Percentiles rank a stretch among this genome's conserved stretches.
These are phyloP conservation scores for Drosophila lowei DNA, from an alignment of 1,140 invertebrate species.

Conservation along the genomic window DNA sequence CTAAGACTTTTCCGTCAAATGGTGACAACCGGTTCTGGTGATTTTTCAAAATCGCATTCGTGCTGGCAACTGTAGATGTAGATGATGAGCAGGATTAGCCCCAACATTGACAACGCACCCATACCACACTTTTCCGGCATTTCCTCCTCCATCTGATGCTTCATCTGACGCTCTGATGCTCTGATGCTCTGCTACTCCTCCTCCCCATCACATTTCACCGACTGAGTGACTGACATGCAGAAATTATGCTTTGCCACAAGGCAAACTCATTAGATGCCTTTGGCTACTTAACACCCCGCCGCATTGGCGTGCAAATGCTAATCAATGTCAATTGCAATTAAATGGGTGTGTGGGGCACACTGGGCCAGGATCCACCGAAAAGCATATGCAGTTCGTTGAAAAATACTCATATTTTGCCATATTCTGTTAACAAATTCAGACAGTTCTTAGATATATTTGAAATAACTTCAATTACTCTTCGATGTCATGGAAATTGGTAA, in stretches of 20 bases:
- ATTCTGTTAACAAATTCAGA: no score
- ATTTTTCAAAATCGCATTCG: slow-evolving; percentile 69
- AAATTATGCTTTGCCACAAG: slow-evolving; percentile 78
- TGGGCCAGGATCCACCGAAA: slow-evolving; percentile 1
- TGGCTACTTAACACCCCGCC: slow-evolving; percentile 70
- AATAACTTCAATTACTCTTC: no score
- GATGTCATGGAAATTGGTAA: no score
- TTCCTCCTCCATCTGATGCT: slow-evolving; percentile 1
- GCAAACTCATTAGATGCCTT: slow-evolving; percentile 69
- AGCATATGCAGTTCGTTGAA: not conserved
- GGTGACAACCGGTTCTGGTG: slow-evolving; percentile 66
- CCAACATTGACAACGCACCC: slow-evolving; percentile 67
- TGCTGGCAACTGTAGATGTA: slow-evolving; percentile 58
- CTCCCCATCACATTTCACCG: slow-evolving; percentile 36
- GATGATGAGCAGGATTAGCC: slow-evolving; percentile 78
- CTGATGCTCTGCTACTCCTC: not conserved
- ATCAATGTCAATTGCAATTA: slow-evolving; percentile 81
- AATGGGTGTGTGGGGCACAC: slow-evolving; percentile 23
- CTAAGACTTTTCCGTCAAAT: slow-evolving; percentile 67
- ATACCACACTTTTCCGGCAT: slow-evolving; percentile 20
- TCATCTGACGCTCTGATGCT: not conserved
- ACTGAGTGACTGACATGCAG: slow-evolving; percentile 68
- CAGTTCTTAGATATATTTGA: no score
- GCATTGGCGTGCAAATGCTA: slow-evolving; percentile 62
- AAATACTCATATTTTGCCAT: not conserved